Base-by-base conservation (phyloP, 30 jellyfish, hydroid and myxozoan species). In the Turritopsis rubra region DNA sequence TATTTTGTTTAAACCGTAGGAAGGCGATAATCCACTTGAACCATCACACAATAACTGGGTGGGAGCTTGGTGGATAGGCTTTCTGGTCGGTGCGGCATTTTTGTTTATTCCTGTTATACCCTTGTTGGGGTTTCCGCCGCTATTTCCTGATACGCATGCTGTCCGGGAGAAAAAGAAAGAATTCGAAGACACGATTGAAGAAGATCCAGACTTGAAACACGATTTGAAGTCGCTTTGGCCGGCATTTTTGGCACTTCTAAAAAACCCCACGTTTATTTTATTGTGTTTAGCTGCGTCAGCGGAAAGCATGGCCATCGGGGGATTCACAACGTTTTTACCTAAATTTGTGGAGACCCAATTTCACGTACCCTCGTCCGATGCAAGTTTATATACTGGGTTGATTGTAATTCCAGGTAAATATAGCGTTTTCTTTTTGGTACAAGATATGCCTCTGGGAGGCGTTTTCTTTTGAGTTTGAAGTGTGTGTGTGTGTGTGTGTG, bases 1-100 rank as follows among this genome's bases (percentile, higher is more conserved):
- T 3, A 41, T 41, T 41, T 41, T 41, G 60, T 41, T 41, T 13
- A 41, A 41, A 3, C 60, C 60, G 60, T 41, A 41, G 60, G 60
- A 41, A 5, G 60, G 60, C 5, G 60, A 41, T 41, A 41, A 41
- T 3, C 75, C 82, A 28, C 84, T 91, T 27, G 74, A 87, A 23
- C 97, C 97, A 29, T 54, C 26, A 17, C 94, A 91, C 88, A 76
- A 52, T 23, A 86, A 88, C 52, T 91, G 97, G 97, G 97, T 91
- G 20, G 97, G 97, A 27, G 97, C 97, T 28, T 91, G 97, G 97
- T 91, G 97, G 97, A 82, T 91, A 54, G 96, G 91, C 16, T 91
- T 66, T 78, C 72, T 91, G 8, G 81, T 87, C 52, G 95, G 97
- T 7, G 72, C 92, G 16, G 81, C 53, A 8, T 24, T 86, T 80